Base-by-base conservation (phyloP, 2,888 invertebrate genomes). In the Anoplius nigerrimus region DNA sequence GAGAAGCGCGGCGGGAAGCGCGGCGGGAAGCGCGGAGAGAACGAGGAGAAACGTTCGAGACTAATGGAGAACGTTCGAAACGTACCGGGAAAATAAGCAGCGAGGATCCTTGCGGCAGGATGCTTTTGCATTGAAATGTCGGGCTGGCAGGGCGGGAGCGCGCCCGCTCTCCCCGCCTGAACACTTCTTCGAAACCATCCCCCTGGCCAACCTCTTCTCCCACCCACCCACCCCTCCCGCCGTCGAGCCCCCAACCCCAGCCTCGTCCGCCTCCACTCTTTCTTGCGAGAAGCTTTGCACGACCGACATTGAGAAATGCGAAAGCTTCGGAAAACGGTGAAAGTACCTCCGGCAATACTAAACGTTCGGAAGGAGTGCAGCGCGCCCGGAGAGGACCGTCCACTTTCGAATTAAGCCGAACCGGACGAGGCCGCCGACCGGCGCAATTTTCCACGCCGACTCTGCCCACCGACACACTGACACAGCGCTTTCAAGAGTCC, bases 31-130 rank as follows among this genome's bases (percentile, higher is more conserved):
- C 6, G 8, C 22, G 20, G 21, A 57, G 15, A 22, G 22, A 46
- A n/a, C 43, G n/a, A 45, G n/a, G 61, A 66, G 74, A 71, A 78
- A 76, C 74, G 72, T 72, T 74, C 71, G 69, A 72, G 71, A 75
- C 74, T 78, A 78, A 78, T 78, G 78, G 78, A 74, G 78, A 74
- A 76, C 71, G 72, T 78, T 76, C 78, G 78, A 76, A 77, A 71
- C 71, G 52, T 70, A 63, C 65, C 24, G 34, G 66, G 74, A 75
- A 74, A 78, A 78, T 78, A 78, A 78, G 76, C 78, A 75, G 64
- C 73, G 64, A 42, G 66, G 68, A 78, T 74, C 71, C 73, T 78
- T 67, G 74, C 71, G 76, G 74, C 68, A 54, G 62, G 68, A 66
- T 71, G 72, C 74, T 76, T 78, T 78, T 72, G 78, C 78, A 78